Base-by-base conservation (phyloP, 2,113 vertebrate genomes). In the Cebidichthys violaceus region DNA sequence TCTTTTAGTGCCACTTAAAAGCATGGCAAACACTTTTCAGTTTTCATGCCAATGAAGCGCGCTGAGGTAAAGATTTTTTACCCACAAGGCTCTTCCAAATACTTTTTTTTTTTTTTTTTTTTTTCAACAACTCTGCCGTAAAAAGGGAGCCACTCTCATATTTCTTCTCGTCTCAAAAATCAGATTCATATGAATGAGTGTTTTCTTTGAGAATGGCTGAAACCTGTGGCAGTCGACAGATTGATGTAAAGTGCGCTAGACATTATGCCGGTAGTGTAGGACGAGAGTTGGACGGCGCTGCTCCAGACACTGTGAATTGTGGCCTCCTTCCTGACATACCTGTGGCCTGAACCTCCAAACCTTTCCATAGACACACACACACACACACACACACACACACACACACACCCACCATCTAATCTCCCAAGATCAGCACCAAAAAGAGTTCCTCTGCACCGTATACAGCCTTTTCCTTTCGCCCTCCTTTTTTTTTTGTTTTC, bases 331-430 rank as follows among this genome's bases (percentile, higher is more conserved):
- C 94, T 92, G 92, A 92, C 91, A 94, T 94, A 92, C 91, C 94
- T 94, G 94, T 93, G 94, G 93, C 93, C 92, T 93, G 91, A 89
- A 88, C 90, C 88, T 83, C 88, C 91, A 93, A 94, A 92, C 90
- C 90, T 85, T 91, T 94, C 90, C 90, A 91, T 92, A 94, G 89
- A 92, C 88, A 75, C 83, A 88, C 71, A 77, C 61, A 61, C 79
- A 88, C 82, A 83, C 78, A 88, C 83, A 84, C 78, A 86, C 83
- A 84, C 78, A 86, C 31, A 62, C 78, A 88, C 84, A 83, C 27
- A 59, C 77, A 88, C 83, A 83, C 24, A 57, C 77, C 86, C 83
- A 81, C 17, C 17, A 79, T 54, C 76, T 90, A 88, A 91, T 92
- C 87, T 93, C 82, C 81, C 62, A 70, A 87, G 77, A 93, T 87